These are phyloP conservation scores for Stenichneumon culpator DNA, from an alignment of 2,888 invertebrate species.

Conservation along the genomic window DNA sequence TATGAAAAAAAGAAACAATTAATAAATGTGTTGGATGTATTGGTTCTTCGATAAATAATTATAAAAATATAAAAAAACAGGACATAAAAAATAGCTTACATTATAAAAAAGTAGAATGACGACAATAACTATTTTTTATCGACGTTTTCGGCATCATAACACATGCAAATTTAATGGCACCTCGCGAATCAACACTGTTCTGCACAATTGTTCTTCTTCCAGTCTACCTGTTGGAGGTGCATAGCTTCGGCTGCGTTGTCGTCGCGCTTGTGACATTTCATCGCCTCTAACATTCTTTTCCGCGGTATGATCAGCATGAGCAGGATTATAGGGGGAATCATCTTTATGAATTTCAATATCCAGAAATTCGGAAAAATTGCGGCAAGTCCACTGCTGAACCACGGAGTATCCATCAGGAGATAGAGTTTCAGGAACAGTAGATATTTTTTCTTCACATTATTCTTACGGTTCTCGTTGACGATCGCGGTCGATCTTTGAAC, in stretches of 20 bases:
- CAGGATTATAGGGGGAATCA: constrained; percentile 78
- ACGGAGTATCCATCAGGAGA: constrained; percentile 78
- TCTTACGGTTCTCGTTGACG: constrained; percentile 69
- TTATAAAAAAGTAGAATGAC: background rate
- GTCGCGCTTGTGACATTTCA: constrained; percentile 47
- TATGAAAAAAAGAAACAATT: constrained; percentile 1
- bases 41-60: background rate
- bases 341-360: constrained; percentile 78
- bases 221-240: constrained; percentile 2
- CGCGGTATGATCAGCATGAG: constrained; percentile 77
- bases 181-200: constrained; percentile 16
- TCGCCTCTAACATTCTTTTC: constrained; percentile 62
- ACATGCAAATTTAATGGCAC: background rate
- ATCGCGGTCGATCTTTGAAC: constrained; percentile 72
- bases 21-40: background rate
- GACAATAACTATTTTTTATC: background rate
- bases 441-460: constrained; percentile 73
- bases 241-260: constrained; percentile 14
- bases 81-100: constrained; percentile 7
- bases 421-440: constrained; percentile 76
- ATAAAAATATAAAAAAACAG: constrained; percentile 16
- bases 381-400: constrained; percentile 76
- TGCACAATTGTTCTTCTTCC: background rate
- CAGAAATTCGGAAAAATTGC: constrained; percentile 77
- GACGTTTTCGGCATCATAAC: background rate